phyloP scores from a whole-genome alignment of 2,113 vertebrate genomes.

The Sminthopsis crassicaudata region DNA sequence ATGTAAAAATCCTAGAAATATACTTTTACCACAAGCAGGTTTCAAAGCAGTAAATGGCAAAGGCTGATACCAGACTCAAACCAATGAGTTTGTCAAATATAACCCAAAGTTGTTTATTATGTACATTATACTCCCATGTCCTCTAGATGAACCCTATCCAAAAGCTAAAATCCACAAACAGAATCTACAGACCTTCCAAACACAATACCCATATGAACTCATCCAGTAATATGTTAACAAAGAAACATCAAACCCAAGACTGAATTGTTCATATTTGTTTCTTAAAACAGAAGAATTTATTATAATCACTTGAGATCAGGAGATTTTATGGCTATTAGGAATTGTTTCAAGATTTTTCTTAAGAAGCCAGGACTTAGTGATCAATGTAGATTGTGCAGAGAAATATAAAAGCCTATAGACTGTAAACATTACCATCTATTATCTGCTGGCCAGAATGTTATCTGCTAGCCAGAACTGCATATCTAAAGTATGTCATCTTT shows the following conservation, averaged over 20 bases:
- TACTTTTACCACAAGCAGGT: neutral
- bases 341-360: neutral
- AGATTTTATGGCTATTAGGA: neutral
- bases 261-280: neutral
- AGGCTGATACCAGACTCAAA: neutral
- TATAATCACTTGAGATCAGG: neutral
- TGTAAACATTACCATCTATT: neutral
- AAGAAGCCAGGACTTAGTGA: neutral
- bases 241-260: neutral
- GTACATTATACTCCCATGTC: neutral
- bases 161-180: neutral
- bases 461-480: neutral
- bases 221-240: neutral
- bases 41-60: neutral
- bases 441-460: neutral
- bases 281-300: neutral
- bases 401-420: neutral
- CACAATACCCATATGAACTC: neutral
- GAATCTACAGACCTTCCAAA: neutral
- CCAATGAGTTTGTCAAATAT: neutral
- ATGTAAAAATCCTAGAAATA: neutral
- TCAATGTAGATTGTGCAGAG: neutral
- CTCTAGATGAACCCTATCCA: neutral
- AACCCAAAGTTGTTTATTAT: neutral
- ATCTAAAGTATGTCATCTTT: neutral